phyloP scores from a whole-genome alignment of 1,140 invertebrate species.

The Aphelenchoides fujianensis region DNA sequence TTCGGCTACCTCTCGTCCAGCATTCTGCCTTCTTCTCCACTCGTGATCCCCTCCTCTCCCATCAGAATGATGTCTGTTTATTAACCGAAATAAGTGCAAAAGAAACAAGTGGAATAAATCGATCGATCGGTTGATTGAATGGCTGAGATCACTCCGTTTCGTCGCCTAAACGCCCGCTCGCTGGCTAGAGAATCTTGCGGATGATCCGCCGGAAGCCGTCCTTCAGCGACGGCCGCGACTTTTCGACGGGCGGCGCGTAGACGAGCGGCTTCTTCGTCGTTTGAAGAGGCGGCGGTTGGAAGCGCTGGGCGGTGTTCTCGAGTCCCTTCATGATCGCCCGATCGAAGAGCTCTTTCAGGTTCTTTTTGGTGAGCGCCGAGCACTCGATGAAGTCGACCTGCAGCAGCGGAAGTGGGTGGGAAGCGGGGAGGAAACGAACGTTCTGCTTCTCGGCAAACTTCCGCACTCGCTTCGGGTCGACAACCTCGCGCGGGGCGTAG shows the following conservation, averaged over 20 bases:
- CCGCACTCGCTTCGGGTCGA: slow-evolving; percentile 19
- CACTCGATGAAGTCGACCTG: slow-evolving; percentile 84
- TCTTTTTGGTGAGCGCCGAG: slow-evolving; percentile 84
- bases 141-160: too few species aligned
- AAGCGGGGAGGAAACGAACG: slow-evolving; percentile 61
- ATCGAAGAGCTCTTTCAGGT: slow-evolving; percentile 82
- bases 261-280: background rate
- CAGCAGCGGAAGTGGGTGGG: too few species aligned
- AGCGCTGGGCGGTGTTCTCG: slow-evolving; percentile 12
- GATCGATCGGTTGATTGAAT: too few species aligned
- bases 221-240: background rate
- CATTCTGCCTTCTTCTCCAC: too few species aligned
- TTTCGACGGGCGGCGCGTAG: background rate
- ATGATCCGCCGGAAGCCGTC: background rate
- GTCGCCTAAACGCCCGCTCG: too few species aligned
- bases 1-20: too few species aligned
- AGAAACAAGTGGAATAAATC: too few species aligned
- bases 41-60: too few species aligned
- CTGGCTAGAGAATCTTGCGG: background rate
- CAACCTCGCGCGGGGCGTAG: background rate
- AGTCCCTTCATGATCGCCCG: slow-evolving; percentile 43
- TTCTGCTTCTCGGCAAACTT: slow-evolving; percentile 27
- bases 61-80: too few species aligned
- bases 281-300: background rate
- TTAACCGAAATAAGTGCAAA: too few species aligned